phyloP scores from a whole-genome alignment of 1,140 invertebrate species.

The Apocrypta bakeri region DNA sequence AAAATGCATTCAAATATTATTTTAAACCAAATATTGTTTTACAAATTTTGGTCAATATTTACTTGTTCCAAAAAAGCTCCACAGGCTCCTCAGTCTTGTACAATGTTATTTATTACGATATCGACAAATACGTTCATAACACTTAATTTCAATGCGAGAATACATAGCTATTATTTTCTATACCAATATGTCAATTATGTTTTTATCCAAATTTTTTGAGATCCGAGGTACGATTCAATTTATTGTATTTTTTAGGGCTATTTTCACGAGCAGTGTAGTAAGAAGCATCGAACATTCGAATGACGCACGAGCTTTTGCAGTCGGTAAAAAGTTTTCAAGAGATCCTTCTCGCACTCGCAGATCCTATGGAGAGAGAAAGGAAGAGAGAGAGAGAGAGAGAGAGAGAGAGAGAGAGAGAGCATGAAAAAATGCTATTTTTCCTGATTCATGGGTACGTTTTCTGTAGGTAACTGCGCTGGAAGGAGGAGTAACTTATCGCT shows the following conservation, averaged over 20 bases:
- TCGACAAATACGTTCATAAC: too few relatives aligned
- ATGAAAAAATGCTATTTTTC: slow-evolving; percentile 27
- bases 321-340: slow-evolving; percentile 9
- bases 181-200: too few relatives aligned
- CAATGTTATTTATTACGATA: too few relatives aligned
- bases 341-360: neutral
- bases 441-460: slow-evolving; percentile 19
- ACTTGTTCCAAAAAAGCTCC: too few relatives aligned
- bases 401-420: too few relatives aligned
- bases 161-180: too few relatives aligned
- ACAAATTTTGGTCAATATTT: too few relatives aligned
- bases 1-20: too few relatives aligned
- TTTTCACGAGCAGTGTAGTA: neutral
- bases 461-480: slow-evolving; percentile 5
- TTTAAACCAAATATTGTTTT: too few relatives aligned
- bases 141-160: too few relatives aligned
- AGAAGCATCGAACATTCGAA: neutral
- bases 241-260: neutral
- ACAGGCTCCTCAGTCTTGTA: too few relatives aligned
- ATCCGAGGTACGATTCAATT: neutral
- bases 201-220: too few relatives aligned
- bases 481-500: slow-evolving; percentile 17
- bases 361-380: neutral
- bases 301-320: neutral
- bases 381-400: neutral